Evolutionary conservation across 1,140 invertebrate species (phyloP), one percentile per base, ranked within the genome.

Genomic region (Himalopsyche phryganea): DNA sequence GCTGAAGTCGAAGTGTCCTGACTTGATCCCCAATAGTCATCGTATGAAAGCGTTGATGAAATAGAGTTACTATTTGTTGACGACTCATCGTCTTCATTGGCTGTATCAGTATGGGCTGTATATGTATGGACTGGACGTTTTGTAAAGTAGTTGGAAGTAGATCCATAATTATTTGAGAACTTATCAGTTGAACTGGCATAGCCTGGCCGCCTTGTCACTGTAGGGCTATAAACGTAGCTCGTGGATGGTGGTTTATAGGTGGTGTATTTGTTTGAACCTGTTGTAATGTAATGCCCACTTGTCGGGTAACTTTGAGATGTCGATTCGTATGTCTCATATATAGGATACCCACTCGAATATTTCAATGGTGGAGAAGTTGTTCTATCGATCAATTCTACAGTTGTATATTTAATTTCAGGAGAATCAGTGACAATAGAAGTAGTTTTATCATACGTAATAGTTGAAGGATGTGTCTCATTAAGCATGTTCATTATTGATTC

Each of bases 401-500:
- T 55, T 33, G 32, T 11, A 19, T 15, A 42, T 9, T 32, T 15
- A 42, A 44, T 49, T 28, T 10, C 32, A n/a, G 19, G 9, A 3
- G 23, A 18, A 18, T 51, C 44, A 17, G 33, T 60, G 9, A 45
- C 28, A 11, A 48, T 35, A 36, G 46, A 41, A 36, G 17, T 14
- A 28, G 45, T 38, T 15, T 10, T 7, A 54, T 54, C 45, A 19
- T 44, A 19, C 10, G 57, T 20, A 11, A 59, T 50, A n/a, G 68
- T 41, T 13, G 67, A 71, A 13, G 79, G 78, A 50, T 73, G 78
- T n/a, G 78, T 81, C 14, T 83, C 80, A 62, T 86, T 86, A 11
- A 87, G 66, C 68, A 86, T 85, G 23, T 84, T 80, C 50, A 87
- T 83, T 7, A 87, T 87, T 15, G 78, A 81, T 47, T 82, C 71